A percentile compares a stretch with the other conserved stretches of the same genome.
phyloP scores from a whole-genome alignment of 1,140 invertebrate genomes.

The Mizuhopecten yessoensis region DNA sequence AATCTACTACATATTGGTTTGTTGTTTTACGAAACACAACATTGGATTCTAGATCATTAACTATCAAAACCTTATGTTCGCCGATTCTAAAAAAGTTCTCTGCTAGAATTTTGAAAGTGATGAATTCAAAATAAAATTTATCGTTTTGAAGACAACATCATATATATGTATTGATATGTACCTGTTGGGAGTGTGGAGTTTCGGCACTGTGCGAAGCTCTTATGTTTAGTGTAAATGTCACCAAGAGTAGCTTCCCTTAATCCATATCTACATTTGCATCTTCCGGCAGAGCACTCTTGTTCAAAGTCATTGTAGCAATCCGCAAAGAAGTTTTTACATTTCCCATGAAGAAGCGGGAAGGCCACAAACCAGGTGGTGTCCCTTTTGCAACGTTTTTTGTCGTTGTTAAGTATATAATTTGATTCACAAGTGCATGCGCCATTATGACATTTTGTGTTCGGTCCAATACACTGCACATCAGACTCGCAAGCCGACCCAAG shows the following conservation, averaged over 20 bases:
- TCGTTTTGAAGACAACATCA: too few species aligned
- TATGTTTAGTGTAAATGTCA: not conserved
- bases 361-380: not conserved
- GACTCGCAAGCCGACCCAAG: not conserved
- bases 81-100: too few species aligned
- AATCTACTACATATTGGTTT: too few species aligned
- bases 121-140: too few species aligned
- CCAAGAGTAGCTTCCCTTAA: not conserved
- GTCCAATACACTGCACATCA: not conserved
- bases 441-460: slow-evolving; percentile 1
- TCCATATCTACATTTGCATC: not conserved
- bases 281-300: slow-evolving; percentile 11
- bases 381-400: not conserved
- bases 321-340: slow-evolving; percentile 32
- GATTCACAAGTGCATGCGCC: not conserved
- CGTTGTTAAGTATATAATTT: not conserved
- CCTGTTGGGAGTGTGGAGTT: not conserved
- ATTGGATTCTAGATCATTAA: too few species aligned
- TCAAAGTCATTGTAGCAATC: slow-evolving; percentile 26
- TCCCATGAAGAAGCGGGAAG: slow-evolving; percentile 4
- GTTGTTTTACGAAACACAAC: too few species aligned
- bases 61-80: too few species aligned
- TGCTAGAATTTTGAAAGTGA: too few species aligned
- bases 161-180: too few species aligned
- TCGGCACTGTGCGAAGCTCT: not conserved